A percentile compares a stretch with the other conserved stretches of the same genome.
phyloP scores from a whole-genome alignment of 2,797 vertebrate genomes.

The Arctocebus calabarensis region DNA sequence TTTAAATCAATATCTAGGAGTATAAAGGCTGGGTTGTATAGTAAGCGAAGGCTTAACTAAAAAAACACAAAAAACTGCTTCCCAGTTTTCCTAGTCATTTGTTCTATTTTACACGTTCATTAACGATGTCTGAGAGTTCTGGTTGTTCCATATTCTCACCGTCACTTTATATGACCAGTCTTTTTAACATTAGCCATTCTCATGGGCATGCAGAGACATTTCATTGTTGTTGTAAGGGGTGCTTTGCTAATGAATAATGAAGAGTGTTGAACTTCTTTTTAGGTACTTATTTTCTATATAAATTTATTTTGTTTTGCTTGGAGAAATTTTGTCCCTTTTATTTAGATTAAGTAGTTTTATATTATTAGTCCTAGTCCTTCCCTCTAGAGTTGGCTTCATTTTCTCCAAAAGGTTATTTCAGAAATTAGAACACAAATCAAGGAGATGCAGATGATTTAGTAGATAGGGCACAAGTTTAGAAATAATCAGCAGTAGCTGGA shows the following conservation, averaged over 20 bases:
- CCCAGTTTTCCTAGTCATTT: conserved; percentile 12
- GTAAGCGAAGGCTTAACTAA: background rate
- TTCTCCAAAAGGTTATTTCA: background rate
- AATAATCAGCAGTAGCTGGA: background rate
- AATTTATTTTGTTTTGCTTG: background rate
- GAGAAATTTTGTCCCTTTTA: conserved; percentile 21
- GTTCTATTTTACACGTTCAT: background rate
- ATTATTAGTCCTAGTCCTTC: background rate
- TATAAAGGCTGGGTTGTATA: background rate
- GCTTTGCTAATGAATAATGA: background rate
- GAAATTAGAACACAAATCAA: background rate
- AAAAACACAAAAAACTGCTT: background rate
- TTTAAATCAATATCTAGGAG: conserved; percentile 1
- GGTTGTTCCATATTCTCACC: background rate
- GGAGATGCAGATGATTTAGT: background rate
- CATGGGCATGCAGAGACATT: background rate
- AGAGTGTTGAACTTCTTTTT: background rate
- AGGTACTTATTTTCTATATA: background rate
- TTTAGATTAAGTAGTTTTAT: background rate
- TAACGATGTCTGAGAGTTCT: background rate
- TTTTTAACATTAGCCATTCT: background rate
- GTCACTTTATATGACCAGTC: background rate
- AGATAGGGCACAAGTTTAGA: background rate
- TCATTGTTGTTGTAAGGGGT: background rate
- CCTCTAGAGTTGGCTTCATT: conserved; percentile 13